Evolutionary conservation across 1,140 invertebrate species (phyloP).

Genomic region (Brachionus plicatilis): DNA sequence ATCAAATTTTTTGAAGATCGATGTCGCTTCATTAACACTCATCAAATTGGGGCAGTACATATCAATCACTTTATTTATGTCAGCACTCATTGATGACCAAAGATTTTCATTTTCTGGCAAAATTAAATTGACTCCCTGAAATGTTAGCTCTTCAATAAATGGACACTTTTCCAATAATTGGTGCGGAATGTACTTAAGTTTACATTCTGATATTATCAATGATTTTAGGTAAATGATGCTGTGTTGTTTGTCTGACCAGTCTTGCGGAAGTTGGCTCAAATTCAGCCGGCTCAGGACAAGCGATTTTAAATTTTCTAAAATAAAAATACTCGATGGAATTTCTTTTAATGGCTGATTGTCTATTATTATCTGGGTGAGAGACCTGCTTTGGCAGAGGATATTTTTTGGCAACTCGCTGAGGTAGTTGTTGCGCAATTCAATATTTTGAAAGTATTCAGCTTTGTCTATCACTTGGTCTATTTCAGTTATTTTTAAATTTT

Average conservation of each 20-base stretch:
- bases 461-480: neutral
- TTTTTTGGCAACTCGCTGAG: neutral
- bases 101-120: slow-evolving; percentile 11
- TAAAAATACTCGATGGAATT: neutral
- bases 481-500: slow-evolving; percentile 32
- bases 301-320: neutral
- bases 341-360: slow-evolving; percentile 36
- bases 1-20: neutral
- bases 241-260: neutral
- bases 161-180: neutral
- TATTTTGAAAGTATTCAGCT: neutral
- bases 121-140: slow-evolving; percentile 40
- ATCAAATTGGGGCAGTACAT: slow-evolving; percentile 23
- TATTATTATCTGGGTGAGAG: slow-evolving; percentile 7
- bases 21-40: neutral
- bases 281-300: neutral
- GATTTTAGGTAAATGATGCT: neutral
- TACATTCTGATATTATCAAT: neutral
- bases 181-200: neutral
- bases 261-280: neutral
- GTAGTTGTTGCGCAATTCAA: slow-evolving; percentile 29
- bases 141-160: slow-evolving; percentile 4
- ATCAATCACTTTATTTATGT: neutral
- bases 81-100: neutral
- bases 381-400: neutral